Evolutionary conservation across 2,888 invertebrate species (phyloP).

Genomic region (Meghimatium bilineatum): DNA sequence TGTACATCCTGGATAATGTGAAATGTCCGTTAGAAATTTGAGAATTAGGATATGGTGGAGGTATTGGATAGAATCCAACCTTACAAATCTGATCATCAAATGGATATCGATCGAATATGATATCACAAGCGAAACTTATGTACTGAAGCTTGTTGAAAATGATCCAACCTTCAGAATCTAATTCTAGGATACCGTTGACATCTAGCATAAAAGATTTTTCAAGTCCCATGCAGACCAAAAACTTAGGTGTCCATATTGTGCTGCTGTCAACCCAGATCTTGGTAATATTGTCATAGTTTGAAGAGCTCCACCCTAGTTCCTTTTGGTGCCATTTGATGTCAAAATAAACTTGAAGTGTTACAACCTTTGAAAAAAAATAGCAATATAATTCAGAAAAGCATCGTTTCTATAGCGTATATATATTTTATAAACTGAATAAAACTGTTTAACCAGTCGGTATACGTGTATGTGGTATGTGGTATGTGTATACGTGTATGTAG

Average conservation of each 20-base stretch:
- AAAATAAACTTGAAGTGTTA: not conserved
- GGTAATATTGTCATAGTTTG: not conserved
- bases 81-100: slow-evolving; percentile 21
- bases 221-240: not conserved
- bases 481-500: no score
- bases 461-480: no score
- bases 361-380: not conserved
- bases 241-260: not conserved
- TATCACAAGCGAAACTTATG: not conserved
- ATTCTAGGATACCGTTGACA: not conserved
- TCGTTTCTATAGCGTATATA: no score
- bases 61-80: slow-evolving; percentile 9
- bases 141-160: not conserved
- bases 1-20: not conserved
- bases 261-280: not conserved
- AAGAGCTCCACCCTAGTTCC: not conserved
- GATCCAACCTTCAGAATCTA: not conserved
- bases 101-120: slow-evolving; percentile 10
- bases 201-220: not conserved
- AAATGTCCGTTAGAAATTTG: not conserved
- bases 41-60: not conserved
- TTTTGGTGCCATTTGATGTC: slow-evolving; percentile 9
- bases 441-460: no score
- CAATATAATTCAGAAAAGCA: no score
- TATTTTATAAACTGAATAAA: no score